Evolutionary conservation across 2,113 vertebrate species (phyloP).

Genomic region (Variabilichromis moorii): DNA sequence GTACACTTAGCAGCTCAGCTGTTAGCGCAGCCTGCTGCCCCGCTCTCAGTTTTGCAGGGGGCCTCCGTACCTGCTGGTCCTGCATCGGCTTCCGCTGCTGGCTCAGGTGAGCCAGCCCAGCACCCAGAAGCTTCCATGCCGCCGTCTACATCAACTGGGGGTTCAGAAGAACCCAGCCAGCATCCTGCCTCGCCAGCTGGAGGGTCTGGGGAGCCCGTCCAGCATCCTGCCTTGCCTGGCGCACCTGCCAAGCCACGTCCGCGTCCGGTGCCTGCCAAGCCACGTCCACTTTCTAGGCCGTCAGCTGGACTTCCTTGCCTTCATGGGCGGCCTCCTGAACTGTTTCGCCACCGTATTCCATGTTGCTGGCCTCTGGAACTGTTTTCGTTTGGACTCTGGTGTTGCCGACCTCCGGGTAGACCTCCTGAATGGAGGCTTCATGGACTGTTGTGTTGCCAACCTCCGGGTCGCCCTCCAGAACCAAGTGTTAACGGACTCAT

Average conservation of each 20-base stretch:
- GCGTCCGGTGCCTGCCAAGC: neutral
- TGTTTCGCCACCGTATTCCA: accelerated
- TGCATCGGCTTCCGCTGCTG: neutral
- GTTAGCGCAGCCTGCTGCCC: neutral
- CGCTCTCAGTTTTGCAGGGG: neutral
- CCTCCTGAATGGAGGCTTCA: neutral
- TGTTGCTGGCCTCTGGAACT: neutral
- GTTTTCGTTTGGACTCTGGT: neutral
- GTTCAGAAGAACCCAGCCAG: neutral
- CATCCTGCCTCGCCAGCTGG: neutral
- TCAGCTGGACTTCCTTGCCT: neutral
- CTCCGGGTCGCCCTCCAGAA: neutral
- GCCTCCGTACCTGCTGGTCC: neutral
- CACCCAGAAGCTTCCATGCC: neutral
- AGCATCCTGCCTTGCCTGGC: neutral
- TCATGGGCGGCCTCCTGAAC: neutral
- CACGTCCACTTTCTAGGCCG: neutral
- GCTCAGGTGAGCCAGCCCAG: neutral
- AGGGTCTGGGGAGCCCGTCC: neutral
- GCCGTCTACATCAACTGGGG: neutral
- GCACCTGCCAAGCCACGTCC: neutral
- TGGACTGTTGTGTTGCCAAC: neutral
- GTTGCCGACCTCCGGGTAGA: neutral
- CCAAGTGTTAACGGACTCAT: neutral
- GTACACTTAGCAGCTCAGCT: neutral